Percentiles rank a stretch among this genome's conserved stretches.
These are phyloP conservation scores for Cephus nigrinus DNA, from an alignment of 2,888 invertebrate species.

Conservation along the genomic window DNA sequence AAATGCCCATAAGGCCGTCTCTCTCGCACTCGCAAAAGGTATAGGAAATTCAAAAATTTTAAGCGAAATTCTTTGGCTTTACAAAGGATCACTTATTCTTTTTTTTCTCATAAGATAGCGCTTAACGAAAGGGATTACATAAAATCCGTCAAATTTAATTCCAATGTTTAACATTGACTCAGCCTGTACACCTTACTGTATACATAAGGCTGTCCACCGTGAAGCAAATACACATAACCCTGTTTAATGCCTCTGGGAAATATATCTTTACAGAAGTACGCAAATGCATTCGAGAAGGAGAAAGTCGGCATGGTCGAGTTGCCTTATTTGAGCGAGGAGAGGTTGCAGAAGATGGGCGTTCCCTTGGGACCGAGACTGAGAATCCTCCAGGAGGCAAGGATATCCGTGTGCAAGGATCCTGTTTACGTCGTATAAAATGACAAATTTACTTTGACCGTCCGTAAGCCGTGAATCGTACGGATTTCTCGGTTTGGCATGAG, in stretches of 20 bases:
- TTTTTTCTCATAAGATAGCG: neutral
- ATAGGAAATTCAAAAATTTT: neutral
- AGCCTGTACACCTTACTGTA: neutral
- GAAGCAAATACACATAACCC: neutral
- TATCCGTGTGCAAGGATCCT: constrained; percentile 73
- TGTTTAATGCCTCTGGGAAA: neutral
- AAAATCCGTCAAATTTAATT: neutral
- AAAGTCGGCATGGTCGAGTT: constrained; percentile 90
- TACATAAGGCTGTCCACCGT: constrained; percentile 3
- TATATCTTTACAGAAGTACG: constrained; percentile 81
- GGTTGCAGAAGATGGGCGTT: constrained; percentile 88
- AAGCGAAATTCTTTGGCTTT: neutral
- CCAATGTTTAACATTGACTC: neutral
- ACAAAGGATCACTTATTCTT: neutral
- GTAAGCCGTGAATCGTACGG: neutral
- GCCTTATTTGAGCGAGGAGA: constrained; percentile 90
- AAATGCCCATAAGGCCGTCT: neutral
- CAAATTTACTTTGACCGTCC: neutral
- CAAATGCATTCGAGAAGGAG: constrained; percentile 83
- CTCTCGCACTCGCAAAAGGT: neutral
- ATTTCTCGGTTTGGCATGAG: neutral
- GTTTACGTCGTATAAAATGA: constrained; percentile 68
- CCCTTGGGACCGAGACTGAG: constrained; percentile 89
- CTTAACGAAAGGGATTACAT: neutral
- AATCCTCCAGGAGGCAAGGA: constrained; percentile 87